phyloP scores from a whole-genome alignment of 2,888 invertebrate genomes.

The Geophilus truncorum region DNA sequence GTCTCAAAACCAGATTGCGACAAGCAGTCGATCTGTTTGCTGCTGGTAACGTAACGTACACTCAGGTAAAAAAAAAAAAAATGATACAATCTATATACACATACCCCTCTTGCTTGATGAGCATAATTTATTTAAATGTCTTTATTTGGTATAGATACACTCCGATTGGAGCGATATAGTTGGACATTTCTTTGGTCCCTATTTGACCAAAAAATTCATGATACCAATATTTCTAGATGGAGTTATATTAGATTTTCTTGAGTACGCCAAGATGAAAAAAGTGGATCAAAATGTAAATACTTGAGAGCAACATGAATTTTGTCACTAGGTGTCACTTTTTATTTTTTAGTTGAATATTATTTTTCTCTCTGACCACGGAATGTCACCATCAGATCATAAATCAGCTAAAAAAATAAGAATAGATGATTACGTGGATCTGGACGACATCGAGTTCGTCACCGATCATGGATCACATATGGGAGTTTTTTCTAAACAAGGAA shows the following conservation, averaged over 20 bases:
- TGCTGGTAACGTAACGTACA: background rate
- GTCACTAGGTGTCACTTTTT: background rate
- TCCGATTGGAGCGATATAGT: background rate
- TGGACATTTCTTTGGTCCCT: background rate
- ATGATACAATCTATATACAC: no score
- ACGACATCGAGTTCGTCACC: slow-evolving; percentile 41
- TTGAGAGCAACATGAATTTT: background rate
- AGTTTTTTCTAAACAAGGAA: slow-evolving; percentile 40
- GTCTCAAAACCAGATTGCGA: slow-evolving; percentile 13
- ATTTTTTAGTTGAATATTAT: slow-evolving; percentile 41
- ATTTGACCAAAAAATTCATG: background rate
- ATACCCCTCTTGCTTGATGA: no score
- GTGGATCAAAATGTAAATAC: background rate
- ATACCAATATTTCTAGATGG: background rate
- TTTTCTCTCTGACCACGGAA: slow-evolving; percentile 48
- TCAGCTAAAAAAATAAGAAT: slow-evolving; percentile 41
- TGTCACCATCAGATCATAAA: slow-evolving; percentile 43
- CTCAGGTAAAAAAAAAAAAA: slow-evolving; percentile 10
- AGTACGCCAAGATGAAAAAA: background rate
- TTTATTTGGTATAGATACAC: background rate
- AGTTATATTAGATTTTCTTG: background rate
- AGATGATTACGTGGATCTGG: slow-evolving; percentile 42
- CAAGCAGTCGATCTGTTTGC: slow-evolving; percentile 7
- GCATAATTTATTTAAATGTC: background rate
- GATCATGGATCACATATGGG: slow-evolving; percentile 43